Conservation (phyloP, 1,140 invertebrate genomes). For the Neodiprion fabricii region DNA sequence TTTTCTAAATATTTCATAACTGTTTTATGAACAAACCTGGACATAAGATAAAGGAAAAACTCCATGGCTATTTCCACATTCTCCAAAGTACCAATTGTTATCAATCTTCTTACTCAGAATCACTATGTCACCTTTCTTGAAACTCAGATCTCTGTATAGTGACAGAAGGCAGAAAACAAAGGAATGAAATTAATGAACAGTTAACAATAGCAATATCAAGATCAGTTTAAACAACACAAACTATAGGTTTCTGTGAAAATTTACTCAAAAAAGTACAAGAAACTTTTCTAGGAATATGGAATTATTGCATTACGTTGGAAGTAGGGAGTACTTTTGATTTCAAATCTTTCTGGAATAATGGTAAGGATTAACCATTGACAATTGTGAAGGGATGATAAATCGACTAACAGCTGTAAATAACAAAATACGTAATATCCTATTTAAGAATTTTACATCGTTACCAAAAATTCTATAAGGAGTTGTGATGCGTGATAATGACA, state of each 20-base stretch:
- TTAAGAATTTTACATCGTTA: slow-evolving; percentile 26
- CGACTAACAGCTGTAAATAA: slow-evolving; percentile 12
- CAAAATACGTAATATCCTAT: slow-evolving; percentile 14
- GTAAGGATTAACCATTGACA: no score
- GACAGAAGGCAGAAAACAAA: slow-evolving; percentile 25
- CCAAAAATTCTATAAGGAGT: slow-evolving; percentile 1
- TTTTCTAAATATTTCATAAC: slow-evolving; percentile 10
- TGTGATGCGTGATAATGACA: slow-evolving; percentile 15
- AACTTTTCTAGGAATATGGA: no score
- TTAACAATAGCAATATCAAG: no score
- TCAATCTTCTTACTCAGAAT: slow-evolving; percentile 84
- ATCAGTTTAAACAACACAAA: no score
- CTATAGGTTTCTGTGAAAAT: no score
- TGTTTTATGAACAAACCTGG: slow-evolving; percentile 65
- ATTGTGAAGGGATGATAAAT: no score
- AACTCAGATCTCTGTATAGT: slow-evolving; percentile 80
- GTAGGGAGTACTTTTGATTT: no score
- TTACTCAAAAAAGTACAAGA: no score
- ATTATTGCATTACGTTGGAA: no score
- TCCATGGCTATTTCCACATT: slow-evolving; percentile 79
- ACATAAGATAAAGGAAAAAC: slow-evolving; percentile 90
- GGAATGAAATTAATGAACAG: no score
- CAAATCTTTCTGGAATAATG: no score
- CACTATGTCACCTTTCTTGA: slow-evolving; percentile 90
- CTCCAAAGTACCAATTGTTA: slow-evolving; percentile 90